Percentiles rank a stretch among this genome's conserved stretches.
Conservation (phyloP, 2,113 vertebrate species). For the Ardeotis arabs region DNA sequence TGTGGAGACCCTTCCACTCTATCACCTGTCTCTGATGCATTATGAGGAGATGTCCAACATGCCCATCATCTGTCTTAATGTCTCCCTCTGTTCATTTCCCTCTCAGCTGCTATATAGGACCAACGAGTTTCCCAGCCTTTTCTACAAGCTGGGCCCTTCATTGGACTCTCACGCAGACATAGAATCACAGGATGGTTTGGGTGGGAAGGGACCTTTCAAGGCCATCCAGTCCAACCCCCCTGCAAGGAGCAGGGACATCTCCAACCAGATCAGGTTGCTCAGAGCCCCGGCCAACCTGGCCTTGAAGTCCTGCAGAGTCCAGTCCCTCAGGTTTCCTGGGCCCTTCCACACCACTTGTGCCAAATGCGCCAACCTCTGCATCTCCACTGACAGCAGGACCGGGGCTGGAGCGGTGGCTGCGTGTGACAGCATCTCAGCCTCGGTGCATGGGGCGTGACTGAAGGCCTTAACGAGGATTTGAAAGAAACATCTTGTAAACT, state of each 20-base stretch:
- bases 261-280: too few species aligned
- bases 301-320: too few species aligned
- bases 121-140: not conserved
- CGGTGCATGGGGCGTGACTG: fast-evolving
- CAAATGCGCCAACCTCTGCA: fast-evolving
- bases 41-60: fast-evolving
- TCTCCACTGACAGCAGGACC: not conserved
- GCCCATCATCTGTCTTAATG: not conserved
- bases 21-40: too few species aligned
- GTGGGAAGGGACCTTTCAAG: too few species aligned
- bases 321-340: not conserved
- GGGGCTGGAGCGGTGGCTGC: fast-evolving
- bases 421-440: not conserved
- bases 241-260: too few species aligned
- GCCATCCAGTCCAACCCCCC: too few species aligned
- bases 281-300: too few species aligned
- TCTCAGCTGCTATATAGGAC: not conserved
- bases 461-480: constrained; percentile 37
- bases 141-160: not conserved
- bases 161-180: not conserved
- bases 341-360: not conserved
- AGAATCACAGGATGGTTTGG: too few species aligned
- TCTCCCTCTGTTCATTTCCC: not conserved
- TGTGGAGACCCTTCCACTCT: not conserved
- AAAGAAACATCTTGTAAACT: constrained; percentile 58